These are phyloP conservation scores for Heteromormyrus szaboi DNA, from an alignment of 2,797 vertebrate genomes.

Conservation along the genomic window DNA sequence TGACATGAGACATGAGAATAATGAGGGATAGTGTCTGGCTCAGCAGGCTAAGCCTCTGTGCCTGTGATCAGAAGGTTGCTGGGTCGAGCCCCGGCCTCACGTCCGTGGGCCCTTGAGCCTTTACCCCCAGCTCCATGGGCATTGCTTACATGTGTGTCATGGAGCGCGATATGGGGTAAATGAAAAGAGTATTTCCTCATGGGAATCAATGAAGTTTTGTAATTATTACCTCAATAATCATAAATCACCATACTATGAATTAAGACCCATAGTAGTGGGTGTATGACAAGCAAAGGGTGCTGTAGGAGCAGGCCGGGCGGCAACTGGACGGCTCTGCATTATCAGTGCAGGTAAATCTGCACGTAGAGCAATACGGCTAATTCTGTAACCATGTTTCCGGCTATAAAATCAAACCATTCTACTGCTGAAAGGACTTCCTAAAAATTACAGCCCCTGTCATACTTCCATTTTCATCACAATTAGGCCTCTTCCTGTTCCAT, in stretches of 20 bases:
- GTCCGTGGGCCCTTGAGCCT: not conserved
- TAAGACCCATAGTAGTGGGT: not conserved
- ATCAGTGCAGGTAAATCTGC: not conserved
- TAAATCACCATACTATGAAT: not conserved
- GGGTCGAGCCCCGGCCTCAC: not conserved
- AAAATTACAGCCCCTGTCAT: not conserved
- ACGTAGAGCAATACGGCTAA: not conserved
- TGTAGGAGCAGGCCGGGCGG: not conserved
- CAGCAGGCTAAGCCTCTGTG: not conserved
- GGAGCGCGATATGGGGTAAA: not conserved
- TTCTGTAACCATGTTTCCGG: not conserved
- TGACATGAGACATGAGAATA: not conserved
- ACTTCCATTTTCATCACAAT: not conserved
- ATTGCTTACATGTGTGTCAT: not conserved
- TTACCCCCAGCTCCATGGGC: not conserved
- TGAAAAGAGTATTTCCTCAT: not conserved
- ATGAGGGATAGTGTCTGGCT: not conserved
- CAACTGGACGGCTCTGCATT: not conserved
- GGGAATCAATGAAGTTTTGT: not conserved
- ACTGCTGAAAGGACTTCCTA: not conserved
- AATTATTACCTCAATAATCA: not conserved
- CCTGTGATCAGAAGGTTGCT: not conserved
- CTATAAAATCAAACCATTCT: not conserved
- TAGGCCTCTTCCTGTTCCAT: not conserved
- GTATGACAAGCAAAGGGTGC: not conserved